A percentile compares a stretch with the other conserved stretches of the same genome.
Conservation (phyloP, 2,113 vertebrate species). For the Dicaeum eximium region DNA sequence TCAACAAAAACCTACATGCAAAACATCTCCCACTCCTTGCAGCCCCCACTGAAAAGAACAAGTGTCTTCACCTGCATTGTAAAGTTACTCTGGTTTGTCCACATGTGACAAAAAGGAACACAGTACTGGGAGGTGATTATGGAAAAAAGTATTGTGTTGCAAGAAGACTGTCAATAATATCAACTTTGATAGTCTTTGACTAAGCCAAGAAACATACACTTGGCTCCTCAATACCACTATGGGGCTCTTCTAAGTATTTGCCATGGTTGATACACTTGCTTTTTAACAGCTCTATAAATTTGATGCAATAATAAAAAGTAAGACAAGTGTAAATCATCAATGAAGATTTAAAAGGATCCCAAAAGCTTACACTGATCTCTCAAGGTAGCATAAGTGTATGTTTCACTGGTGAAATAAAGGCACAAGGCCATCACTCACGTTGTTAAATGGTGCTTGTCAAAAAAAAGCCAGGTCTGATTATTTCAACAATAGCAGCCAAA, state of each 20-base stretch:
- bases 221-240: not conserved
- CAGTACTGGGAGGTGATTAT: not conserved
- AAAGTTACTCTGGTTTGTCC: not conserved
- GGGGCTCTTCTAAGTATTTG: not conserved
- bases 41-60: not conserved
- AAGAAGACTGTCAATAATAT: not conserved
- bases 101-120: not conserved
- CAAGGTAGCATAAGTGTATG: not conserved
- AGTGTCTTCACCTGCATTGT: not conserved
- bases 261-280: not conserved
- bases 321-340: not conserved
- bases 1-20: not conserved
- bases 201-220: not conserved
- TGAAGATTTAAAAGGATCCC: constrained; percentile 6
- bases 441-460: constrained; percentile 62
- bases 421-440: constrained; percentile 5
- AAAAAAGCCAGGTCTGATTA: constrained; percentile 46
- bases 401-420: constrained; percentile 6
- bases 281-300: not conserved
- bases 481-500: constrained; percentile 43
- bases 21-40: not conserved
- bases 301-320: not conserved
- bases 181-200: not conserved
- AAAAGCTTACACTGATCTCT: not conserved
- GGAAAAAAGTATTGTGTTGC: not conserved